phyloP scores from a whole-genome alignment of 2,888 invertebrate species.

The Drosophila merina region DNA sequence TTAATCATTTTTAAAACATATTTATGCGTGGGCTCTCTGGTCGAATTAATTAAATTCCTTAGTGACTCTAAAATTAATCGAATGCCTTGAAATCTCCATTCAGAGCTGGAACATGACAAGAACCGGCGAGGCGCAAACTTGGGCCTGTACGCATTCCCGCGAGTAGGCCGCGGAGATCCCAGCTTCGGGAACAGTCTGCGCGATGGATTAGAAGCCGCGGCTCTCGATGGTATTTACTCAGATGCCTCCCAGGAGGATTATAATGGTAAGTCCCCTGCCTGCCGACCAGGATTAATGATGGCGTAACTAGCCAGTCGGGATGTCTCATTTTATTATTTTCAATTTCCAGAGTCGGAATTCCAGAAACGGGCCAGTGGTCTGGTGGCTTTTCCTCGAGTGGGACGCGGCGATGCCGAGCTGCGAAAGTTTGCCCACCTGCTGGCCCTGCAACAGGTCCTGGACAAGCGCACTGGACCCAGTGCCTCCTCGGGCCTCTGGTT shows the following conservation, averaged over 20 bases:
- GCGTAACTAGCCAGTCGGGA: conserved; percentile 12
- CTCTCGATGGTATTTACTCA: conserved; percentile 83
- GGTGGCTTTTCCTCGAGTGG: conserved; percentile 84
- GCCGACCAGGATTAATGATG: conserved; percentile 24
- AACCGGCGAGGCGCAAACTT: conserved; percentile 85
- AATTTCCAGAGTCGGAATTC: conserved; percentile 62
- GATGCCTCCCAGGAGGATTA: conserved; percentile 84
- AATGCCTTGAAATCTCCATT: conserved; percentile 1
- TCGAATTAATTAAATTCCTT: not conserved
- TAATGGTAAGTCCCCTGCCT: conserved; percentile 26
- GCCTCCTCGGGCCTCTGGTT: conserved; percentile 87
- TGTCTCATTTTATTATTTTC: not conserved
- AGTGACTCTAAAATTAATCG: not conserved
- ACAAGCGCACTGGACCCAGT: conserved; percentile 82
- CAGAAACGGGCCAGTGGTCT: conserved; percentile 83
- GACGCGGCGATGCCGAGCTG: conserved; percentile 82
- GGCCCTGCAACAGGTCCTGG: conserved; percentile 81
- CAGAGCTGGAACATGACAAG: conserved; percentile 82
- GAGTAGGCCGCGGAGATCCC: conserved; percentile 86
- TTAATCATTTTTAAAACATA: not conserved
- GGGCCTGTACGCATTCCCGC: conserved; percentile 87
- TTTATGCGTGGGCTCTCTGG: not conserved
- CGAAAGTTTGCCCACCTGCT: conserved; percentile 81
- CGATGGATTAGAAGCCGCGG: conserved; percentile 55
- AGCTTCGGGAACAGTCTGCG: conserved; percentile 71